Evolutionary conservation across 92 coral and sea anemone genomes (phyloP).

Genomic region (Hydrozoanthus gracilis): DNA sequence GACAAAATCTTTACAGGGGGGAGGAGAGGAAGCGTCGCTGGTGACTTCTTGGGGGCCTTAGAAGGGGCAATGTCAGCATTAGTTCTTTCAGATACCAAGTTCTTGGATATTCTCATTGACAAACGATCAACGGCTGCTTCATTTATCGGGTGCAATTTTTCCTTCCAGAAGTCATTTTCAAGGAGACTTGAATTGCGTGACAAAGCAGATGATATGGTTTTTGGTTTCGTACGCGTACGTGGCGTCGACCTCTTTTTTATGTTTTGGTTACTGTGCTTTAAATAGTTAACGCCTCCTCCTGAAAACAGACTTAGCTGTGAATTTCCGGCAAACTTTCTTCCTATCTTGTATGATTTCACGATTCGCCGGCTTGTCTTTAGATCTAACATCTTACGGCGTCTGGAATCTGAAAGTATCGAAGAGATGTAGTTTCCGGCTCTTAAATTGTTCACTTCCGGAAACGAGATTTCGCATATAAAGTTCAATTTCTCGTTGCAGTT

Average conservation of each 20-base stretch:
- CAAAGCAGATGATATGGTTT: not conserved
- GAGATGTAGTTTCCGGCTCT: slow-evolving; percentile 1
- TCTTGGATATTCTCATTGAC: not conserved
- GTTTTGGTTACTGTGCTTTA: not conserved
- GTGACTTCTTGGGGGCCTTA: not conserved
- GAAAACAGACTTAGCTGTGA: not conserved
- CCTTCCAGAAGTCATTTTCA: not conserved
- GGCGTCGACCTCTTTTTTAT: not conserved
- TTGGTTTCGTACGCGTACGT: not conserved
- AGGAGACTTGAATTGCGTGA: not conserved
- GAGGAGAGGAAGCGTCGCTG: not conserved
- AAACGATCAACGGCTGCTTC: not conserved
- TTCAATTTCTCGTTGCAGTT: slow-evolving; percentile 24
- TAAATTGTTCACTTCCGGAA: slow-evolving; percentile 19
- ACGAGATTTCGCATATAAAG: slow-evolving; percentile 23
- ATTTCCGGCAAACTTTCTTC: no score
- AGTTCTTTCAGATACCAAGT: not conserved
- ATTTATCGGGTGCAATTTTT: not conserved
- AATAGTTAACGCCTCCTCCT: not conserved
- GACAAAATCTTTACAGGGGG: not conserved
- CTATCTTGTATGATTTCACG: not conserved
- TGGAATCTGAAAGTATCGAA: not conserved
- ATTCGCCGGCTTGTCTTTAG: not conserved
- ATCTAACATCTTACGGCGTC: not conserved
- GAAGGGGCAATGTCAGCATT: not conserved